These are phyloP conservation scores for Hyalella azteca DNA, from an alignment of 2,888 invertebrate genomes.

Conservation along the genomic window DNA sequence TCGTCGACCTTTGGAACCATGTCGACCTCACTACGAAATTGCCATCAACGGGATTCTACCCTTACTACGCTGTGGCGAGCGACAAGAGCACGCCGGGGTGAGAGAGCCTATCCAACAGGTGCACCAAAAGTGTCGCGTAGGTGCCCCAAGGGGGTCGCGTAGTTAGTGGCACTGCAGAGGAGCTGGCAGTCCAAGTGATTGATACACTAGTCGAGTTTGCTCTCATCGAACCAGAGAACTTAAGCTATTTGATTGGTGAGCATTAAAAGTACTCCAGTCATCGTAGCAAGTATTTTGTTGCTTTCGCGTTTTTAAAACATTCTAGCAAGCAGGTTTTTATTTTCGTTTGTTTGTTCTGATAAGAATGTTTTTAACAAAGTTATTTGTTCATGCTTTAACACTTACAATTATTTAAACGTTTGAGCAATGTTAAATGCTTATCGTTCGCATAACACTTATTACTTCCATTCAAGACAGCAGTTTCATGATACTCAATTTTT, in stretches of 20 bases:
- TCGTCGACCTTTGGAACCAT: too few species aligned
- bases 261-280: too few species aligned
- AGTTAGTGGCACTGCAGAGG: background rate
- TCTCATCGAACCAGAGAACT: background rate
- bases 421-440: background rate
- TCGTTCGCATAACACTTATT: background rate
- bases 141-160: background rate
- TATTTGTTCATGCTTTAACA: too few species aligned
- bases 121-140: background rate
- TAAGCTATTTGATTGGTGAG: background rate
- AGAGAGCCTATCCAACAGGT: background rate
- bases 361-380: too few species aligned
- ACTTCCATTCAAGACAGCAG: background rate
- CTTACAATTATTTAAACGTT: too few species aligned
- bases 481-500: too few species aligned
- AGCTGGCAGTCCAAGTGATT: background rate
- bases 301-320: too few species aligned
- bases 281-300: too few species aligned
- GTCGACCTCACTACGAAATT: background rate
- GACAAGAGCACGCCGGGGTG: background rate
- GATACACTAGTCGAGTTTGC: background rate
- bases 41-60: background rate
- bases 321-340: too few species aligned
- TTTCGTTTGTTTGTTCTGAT: too few species aligned
- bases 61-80: background rate